A percentile compares a stretch with the other conserved stretches of the same genome.
phyloP scores from a whole-genome alignment of 2,888 invertebrate species.

The Callyntrura sp. region DNA sequence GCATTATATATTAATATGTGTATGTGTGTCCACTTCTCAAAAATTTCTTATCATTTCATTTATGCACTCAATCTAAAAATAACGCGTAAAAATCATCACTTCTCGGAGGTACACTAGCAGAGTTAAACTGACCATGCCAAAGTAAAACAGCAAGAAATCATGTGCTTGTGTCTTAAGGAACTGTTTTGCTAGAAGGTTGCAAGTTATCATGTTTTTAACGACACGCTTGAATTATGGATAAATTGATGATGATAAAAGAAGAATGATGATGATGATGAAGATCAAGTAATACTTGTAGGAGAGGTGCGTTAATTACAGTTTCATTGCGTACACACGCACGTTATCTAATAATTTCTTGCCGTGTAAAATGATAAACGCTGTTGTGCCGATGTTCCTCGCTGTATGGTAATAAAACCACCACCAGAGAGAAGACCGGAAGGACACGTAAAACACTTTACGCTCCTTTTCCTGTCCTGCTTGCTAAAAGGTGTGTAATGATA shows the following conservation, averaged over 20 bases:
- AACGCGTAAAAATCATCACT: conserved; percentile 1
- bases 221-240: neutral
- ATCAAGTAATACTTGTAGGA: neutral
- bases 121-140: conserved; percentile 7
- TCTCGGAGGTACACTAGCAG: neutral
- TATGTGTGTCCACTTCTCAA: too few relatives aligned
- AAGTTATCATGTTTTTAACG: neutral
- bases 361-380: too few relatives aligned
- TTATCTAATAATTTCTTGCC: too few relatives aligned
- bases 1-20: too few relatives aligned
- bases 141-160: conserved; percentile 21
- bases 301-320: neutral
- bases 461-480: conserved; percentile 48
- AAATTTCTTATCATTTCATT: conserved; percentile 10
- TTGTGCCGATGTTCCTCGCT: too few relatives aligned
- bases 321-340: too few relatives aligned
- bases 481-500: too few relatives aligned
- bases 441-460: conserved; percentile 33
- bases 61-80: conserved; percentile 33
- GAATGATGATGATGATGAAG: neutral
- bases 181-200: too few relatives aligned
- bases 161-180: too few relatives aligned
- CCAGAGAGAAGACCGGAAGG: conserved; percentile 61
- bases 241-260: conserved; percentile 32
- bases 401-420: neutral